These are phyloP conservation scores for Cheilosia variabilis DNA, from an alignment of 2,888 invertebrate genomes.

Conservation along the genomic window DNA sequence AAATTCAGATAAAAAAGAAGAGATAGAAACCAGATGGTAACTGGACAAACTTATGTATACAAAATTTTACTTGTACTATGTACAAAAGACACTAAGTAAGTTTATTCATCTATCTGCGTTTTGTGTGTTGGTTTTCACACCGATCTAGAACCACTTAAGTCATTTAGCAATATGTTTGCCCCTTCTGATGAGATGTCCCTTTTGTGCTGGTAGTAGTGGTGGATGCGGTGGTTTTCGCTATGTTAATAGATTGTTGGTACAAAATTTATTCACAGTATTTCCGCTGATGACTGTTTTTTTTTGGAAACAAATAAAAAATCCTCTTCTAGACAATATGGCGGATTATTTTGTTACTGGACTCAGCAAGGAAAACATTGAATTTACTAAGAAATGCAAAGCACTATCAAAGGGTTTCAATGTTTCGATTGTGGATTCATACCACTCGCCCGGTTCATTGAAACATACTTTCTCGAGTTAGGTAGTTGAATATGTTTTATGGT, in stretches of 20 bases:
- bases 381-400: no score
- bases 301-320: slow-evolving; percentile 14
- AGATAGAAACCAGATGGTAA: slow-evolving; percentile 53
- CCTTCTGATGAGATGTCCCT: slow-evolving; percentile 39
- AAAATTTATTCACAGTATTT: slow-evolving; percentile 45
- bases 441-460: not conserved
- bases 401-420: no score
- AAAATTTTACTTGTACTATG: not conserved
- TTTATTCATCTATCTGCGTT: slow-evolving; percentile 14
- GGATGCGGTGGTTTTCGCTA: not conserved
- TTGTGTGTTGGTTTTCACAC: slow-evolving; percentile 9
- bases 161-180: slow-evolving; percentile 18
- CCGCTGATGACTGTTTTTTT: slow-evolving; percentile 26
- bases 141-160: slow-evolving; percentile 28
- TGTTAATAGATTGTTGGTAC: slow-evolving; percentile 1
- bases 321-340: slow-evolving; percentile 8
- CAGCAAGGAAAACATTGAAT: no score
- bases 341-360: slow-evolving; percentile 11
- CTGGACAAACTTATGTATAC: slow-evolving; percentile 48
- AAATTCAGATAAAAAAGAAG: slow-evolving; percentile 31
- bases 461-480: slow-evolving; percentile 23
- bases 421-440: no score
- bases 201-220: slow-evolving; percentile 9
- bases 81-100: slow-evolving; percentile 2
- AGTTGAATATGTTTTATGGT: slow-evolving; percentile 42